Base-by-base conservation (phyloP, 2,888 invertebrate species). In the Heterodera filipjevi region DNA sequence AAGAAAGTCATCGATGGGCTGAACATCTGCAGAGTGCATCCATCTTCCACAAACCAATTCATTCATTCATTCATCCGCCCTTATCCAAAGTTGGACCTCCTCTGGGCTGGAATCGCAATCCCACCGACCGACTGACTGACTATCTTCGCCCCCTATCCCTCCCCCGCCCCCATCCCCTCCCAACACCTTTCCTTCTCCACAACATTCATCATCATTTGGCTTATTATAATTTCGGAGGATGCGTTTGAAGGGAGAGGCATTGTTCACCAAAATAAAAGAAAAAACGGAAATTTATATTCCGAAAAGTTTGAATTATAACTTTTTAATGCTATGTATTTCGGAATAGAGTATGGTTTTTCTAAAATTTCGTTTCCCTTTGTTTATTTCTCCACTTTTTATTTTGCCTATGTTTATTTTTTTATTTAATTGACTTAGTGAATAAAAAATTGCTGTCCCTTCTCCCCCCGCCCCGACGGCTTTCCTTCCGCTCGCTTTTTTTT, bases 1-100 rank as follows among this genome's bases (percentile, higher is more conserved):
- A 59, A 59, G 68, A 22, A 68, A 30, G 68, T 35, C 33, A 33
- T 19, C 35, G 33, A 59, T 68, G 32, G 27, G 35, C 32, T 32
- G 68, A 68, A 68, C 68, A 68, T 68, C 68, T 68, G 68, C 68
- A 68, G n/a, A n/a, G 33, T 14, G 33, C 32, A 32, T 68, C 68
- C 68, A 33, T 68, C 68, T 59, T 6, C 39, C 64, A 10, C n/a
- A n/a, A n/a, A 64, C n/a, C 64, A 22, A 64, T 35, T 35, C 68
- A 14, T 32, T 66, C 32, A 12, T 66, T 32, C 66, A 66, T 32
- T 66, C 66, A 66, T 66, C 27, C 27, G 22, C 30, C 27, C 66
- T 49, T 19, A 68, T 35, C 35, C 68, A 68, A 68, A 68, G 68
- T 68, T 59, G 59, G 59, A 59, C 59, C 59, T 59, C 39, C 39